Base-by-base conservation (phyloP, 2,888 invertebrate species). In the Prosopocoilus inquinatus region DNA sequence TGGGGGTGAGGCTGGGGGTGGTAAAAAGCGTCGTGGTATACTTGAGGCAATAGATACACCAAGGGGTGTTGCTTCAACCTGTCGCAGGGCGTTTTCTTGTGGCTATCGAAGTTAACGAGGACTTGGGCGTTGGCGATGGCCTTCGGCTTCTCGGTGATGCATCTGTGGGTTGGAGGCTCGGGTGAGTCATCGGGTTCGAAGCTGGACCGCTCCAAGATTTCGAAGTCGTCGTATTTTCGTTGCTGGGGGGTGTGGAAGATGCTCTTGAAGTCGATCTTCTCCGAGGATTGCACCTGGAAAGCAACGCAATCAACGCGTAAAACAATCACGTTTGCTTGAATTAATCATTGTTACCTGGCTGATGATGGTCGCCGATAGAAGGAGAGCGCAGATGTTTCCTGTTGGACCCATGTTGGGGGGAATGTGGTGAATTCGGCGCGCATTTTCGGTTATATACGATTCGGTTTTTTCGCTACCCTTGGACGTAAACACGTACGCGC, bases 111-210 rank as follows among this genome's bases (percentile, higher is more conserved):
- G 32, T 65, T 62, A 4, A 73, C 44, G 16, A 67, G 55, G 1
- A 73, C 67, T 48, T 72, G 70, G 2, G 72, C 70, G 46, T 70
- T 71, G 2, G 71, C 70, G 8, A 62, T 53, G 1, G 67, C 64
- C 51, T 61, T 58, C 28, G 57, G 62, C 41, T 32, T 54, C 9
- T 62, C 62, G 35, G 36, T 47, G 9, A 39, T 48, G 45, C 11
- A 48, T 39, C n/a, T 45, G 12, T 9, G 33, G 2, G 34, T 12
- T 20, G n/a, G n/a, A 3, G 35, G 20, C 28, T 38, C 33, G 1
- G 46, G 16, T 3, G 7, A 7, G n/a, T 45, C 38, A 2, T 61
- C 58, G 3, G 47, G 32, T 28, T 49, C 57, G 35, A 63, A 63
- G 46, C 54, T 64, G 9, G 64, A 58, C 3, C 62, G 55, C 36